phyloP scores from a whole-genome alignment of 2,113 vertebrate genomes.

The Gambusia affinis region DNA sequence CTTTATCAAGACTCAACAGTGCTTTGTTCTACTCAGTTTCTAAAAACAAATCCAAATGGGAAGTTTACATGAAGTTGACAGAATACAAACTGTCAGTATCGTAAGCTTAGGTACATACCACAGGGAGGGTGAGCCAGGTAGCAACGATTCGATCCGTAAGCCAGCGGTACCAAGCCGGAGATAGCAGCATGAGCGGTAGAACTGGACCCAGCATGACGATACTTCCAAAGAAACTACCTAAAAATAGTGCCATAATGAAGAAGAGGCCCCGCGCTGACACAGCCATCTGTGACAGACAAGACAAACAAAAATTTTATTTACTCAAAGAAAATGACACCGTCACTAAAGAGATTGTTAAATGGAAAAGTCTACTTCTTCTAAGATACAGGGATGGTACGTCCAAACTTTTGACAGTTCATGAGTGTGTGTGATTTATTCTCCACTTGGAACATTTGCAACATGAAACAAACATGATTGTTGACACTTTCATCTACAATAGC shows the following conservation, averaged over 20 bases:
- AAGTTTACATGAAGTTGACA: not conserved
- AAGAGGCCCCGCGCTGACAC: conserved; percentile 92
- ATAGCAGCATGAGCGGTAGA: conserved; percentile 92
- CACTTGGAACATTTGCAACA: conserved; percentile 27
- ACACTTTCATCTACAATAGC: conserved; percentile 42
- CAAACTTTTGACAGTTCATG: conserved; percentile 8
- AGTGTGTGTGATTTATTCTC: conserved; percentile 13
- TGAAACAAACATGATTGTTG: conserved; percentile 40
- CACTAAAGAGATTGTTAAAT: not conserved
- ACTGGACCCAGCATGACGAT: conserved; percentile 93
- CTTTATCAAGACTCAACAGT: no score
- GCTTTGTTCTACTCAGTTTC: no score
- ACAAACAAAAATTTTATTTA: not conserved
- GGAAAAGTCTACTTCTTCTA: not conserved
- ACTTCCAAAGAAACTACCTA: conserved; percentile 94
- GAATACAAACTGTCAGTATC: conserved; percentile 11
- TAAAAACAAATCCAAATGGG: conserved; percentile 10
- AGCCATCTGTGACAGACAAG: conserved; percentile 81
- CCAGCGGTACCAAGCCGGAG: conserved; percentile 95
- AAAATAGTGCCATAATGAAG: conserved; percentile 89
- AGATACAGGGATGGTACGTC: not conserved
- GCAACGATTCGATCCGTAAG: conserved; percentile 91
- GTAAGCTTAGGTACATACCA: conserved; percentile 82
- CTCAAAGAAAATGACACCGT: not conserved
- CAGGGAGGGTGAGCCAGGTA: conserved; percentile 95